Percentiles rank a stretch among this genome's conserved stretches.
phyloP scores from a whole-genome alignment of 2,797 vertebrate genomes.

The Thalassophryne amazonica region DNA sequence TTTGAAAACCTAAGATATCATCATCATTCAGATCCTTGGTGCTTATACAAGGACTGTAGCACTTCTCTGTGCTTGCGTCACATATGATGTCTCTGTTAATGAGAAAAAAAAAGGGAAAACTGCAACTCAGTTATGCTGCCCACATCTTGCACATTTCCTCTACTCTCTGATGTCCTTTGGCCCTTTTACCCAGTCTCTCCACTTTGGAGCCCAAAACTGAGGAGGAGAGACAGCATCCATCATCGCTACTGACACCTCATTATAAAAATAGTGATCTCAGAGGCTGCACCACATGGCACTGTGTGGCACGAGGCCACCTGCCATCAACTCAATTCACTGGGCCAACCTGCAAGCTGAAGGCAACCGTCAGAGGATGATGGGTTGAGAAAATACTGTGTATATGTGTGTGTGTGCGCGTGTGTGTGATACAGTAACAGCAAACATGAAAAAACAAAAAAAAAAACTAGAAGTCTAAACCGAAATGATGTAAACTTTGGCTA shows the following conservation, averaged over 20 bases:
- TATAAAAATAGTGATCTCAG: slow-evolving; percentile 25
- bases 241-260: slow-evolving; percentile 36
- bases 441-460: not conserved
- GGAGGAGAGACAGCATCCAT: slow-evolving; percentile 27
- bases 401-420: not conserved
- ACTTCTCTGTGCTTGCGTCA: slow-evolving; percentile 3
- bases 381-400: not conserved
- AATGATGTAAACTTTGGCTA: not conserved
- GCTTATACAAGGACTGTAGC: slow-evolving; percentile 1
- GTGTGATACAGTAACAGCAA: not conserved
- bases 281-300: slow-evolving; percentile 25
- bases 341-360: not conserved
- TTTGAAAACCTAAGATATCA: not conserved
- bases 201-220: slow-evolving; percentile 16
- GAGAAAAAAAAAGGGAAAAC: slow-evolving; percentile 4
- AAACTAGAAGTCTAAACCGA: not conserved
- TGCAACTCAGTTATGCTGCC: slow-evolving; percentile 20
- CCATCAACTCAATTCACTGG: slow-evolving; percentile 7
- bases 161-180: slow-evolving; percentile 10
- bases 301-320: slow-evolving; percentile 5
- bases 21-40: slow-evolving; percentile 1
- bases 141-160: slow-evolving; percentile 31
- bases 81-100: slow-evolving; percentile 10
- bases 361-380: not conserved
- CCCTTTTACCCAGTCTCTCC: slow-evolving; percentile 4